Evolutionary conservation across 2,888 invertebrate genomes (phyloP).

Genomic region (Teleiodes luculella): DNA sequence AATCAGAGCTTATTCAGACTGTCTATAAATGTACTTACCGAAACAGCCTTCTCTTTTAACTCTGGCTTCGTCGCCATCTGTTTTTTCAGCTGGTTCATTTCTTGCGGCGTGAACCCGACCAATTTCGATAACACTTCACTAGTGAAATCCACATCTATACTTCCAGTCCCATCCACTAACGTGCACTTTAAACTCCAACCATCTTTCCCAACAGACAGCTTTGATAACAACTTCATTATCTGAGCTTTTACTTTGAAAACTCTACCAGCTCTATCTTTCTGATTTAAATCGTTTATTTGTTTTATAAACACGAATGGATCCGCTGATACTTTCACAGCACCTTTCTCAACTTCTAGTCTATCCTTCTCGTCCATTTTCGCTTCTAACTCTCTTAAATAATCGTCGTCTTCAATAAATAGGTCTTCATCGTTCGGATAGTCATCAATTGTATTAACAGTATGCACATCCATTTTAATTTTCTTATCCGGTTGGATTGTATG

Average conservation of each 20-base stretch:
- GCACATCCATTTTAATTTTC: conserved; percentile 42
- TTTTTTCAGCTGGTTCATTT: conserved; percentile 63
- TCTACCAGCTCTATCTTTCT: conserved; percentile 49
- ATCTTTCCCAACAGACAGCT: conserved; percentile 71
- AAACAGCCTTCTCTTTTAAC: conserved; percentile 50
- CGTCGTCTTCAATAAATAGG: conserved; percentile 55
- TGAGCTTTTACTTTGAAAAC: conserved; percentile 78
- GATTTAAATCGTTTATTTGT: conserved; percentile 56
- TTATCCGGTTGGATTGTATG: conserved; percentile 45
- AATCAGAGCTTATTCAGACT: too few species aligned
- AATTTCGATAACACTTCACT: conserved; percentile 75
- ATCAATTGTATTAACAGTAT: conserved; percentile 31
- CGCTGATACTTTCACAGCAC: conserved; percentile 33
- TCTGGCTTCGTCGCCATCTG: conserved; percentile 53
- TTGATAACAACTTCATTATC: conserved; percentile 74
- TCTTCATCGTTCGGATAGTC: conserved; percentile 56
- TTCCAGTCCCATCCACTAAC: conserved; percentile 77
- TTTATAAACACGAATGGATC: conserved; percentile 70
- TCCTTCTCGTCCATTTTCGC: conserved; percentile 42
- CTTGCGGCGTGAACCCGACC: conserved; percentile 67
- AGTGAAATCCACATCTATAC: conserved; percentile 75
- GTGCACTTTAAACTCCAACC: conserved; percentile 78
- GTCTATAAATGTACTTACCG: conserved; percentile 45
- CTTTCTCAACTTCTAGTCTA: conserved; percentile 19
- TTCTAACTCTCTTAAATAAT: conserved; percentile 56